Evolutionary conservation across 2,888 invertebrate genomes (phyloP).

Genomic region (Acutogordius australiensis): DNA sequence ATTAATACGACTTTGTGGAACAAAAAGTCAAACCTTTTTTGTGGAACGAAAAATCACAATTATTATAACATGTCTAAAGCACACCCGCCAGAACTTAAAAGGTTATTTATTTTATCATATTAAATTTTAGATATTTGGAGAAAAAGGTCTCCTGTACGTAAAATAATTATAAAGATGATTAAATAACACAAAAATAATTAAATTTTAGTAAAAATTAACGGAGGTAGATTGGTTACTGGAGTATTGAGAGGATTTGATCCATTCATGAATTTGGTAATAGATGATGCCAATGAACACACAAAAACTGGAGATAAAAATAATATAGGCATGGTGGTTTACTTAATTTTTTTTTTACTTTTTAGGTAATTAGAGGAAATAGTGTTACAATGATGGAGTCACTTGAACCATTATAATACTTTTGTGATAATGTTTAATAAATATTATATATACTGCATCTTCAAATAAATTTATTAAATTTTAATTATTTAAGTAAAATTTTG

Average conservation of each 20-base stretch:
- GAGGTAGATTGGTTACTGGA: constrained; percentile 62
- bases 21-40: too few species aligned
- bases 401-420: constrained; percentile 9
- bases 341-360: constrained; percentile 2
- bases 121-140: constrained; percentile 11
- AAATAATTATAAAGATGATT: too few species aligned
- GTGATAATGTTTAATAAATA: too few species aligned
- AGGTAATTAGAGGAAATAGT: constrained; percentile 10
- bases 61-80: constrained; percentile 7
- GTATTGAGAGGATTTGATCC: constrained; percentile 89
- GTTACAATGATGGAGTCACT: background rate
- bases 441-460: too few species aligned
- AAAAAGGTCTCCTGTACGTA: constrained; percentile 7
- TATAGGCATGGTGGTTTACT: constrained; percentile 9
- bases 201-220: constrained; percentile 54
- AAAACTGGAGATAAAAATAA: background rate
- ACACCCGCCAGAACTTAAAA: background rate
- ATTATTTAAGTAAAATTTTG: too few species aligned
- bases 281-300: background rate
- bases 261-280: constrained; percentile 74
- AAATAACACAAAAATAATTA: too few species aligned
- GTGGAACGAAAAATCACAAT: too few species aligned
- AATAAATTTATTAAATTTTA: too few species aligned
- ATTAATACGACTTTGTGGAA: too few species aligned
- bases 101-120: background rate